Base-by-base conservation (phyloP, 64 coral and sea anemone genomes). In the Trachythela sp. region DNA sequence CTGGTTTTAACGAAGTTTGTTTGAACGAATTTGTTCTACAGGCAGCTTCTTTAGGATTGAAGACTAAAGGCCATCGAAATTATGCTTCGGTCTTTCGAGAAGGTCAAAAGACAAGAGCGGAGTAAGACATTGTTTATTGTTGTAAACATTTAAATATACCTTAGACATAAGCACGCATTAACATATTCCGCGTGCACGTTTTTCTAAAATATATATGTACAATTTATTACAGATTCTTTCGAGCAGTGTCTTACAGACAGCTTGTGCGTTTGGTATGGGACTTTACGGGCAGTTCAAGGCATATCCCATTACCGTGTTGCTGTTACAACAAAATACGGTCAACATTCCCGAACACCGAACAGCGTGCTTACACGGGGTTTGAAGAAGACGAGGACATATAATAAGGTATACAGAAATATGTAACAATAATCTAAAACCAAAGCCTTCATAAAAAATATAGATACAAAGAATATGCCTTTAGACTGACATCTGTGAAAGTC, bases 231-330 rank as follows among this genome's bases (percentile, higher is more conserved):
- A 90, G 88, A 42, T 90, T 84, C 51, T 37, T 90, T 22, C 32
- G 88, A 84, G 76, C 88, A 39, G 88, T 90, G 22, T 45, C 88
- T 8, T 91, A 91, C 59, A 20, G 89, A 26, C 83, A 91, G 60
- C 48, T 27, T 38, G 58, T 86, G 10, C n/a, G 58, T 18, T 70
- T 91, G 22, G 58, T 91, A 15, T 83, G 48, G 77, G 76, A 52
- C 10, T 59, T 26, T 22, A 27, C 26, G 3, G 20, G 75, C 26
- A 34, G 33, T 38, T 80, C 75, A 6, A 35, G 15, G 10, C 54
- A 76, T 85, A 29, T 39, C 17, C 59, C 64, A 22, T 39, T 88
- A 27, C 64, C 59, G 9, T 72, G 36, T 14, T 70, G 64, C 48
- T 27, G 18, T 9, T 88, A 88, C 29, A 88, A 77, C 30, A 33